Evolutionary conservation across 2,888 invertebrate genomes (phyloP), one percentile per base, ranked within the genome.

Genomic region (Eucera pruinosa): DNA sequence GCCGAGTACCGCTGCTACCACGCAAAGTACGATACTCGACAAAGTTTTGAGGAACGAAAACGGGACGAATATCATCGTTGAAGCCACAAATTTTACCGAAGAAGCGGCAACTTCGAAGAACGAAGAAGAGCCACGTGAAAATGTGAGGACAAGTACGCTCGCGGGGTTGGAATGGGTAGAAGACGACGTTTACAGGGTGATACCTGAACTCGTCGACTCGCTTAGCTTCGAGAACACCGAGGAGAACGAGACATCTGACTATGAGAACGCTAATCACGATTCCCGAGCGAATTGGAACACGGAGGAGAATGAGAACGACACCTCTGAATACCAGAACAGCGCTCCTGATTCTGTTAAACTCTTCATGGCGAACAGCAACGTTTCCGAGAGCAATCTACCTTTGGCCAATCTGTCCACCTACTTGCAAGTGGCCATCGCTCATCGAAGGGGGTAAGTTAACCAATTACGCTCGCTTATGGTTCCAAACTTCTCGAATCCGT

Each of bases 111-210:
- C 27, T 3, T 6, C 23, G 13, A 58, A 62, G 20, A 54, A 45
- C 11, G 73, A 73, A 0, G 76, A 77, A 73, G 75, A 39, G 1
- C 47, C 6, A 45, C 3, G 6, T 6, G 61, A 18, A 15, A 65
- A 36, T 39, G 81, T 64, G 47, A 77, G 62, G 43, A 60, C 83
- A 55, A 86, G 83, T 55, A 86, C 89, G 62, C 92, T 90, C 84
- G 90, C 91, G 69, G 92, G 91, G 0, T 81, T 92, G 23, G 91
- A 91, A 43, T 92, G 91, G 92, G 85, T 92, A 55, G 90, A 89
- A 33, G 91, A 90, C 43, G 92, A 92, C 50, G 91, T 92, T 55
- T 92, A 92, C 78, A 86, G 90, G 54, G 92, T 92, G 30, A 87
- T 90, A 55, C 91, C 92, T 2, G 89, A 88, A 18, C 86, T 88